Conservation (phyloP, 1,140 invertebrate species). For the Drosophila pachea region DNA sequence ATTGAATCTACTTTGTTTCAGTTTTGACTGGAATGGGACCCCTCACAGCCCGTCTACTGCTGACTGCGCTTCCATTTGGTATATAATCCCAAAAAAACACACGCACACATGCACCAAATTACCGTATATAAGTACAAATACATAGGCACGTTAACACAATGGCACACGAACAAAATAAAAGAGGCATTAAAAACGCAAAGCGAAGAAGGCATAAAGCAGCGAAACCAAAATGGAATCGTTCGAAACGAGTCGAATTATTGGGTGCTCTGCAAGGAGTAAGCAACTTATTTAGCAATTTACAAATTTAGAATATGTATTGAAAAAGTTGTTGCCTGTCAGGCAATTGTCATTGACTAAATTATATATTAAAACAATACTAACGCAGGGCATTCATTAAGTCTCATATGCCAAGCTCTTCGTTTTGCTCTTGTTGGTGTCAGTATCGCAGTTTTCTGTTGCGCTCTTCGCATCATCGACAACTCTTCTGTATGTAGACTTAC, state of each 20-base stretch:
- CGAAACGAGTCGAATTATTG: not conserved
- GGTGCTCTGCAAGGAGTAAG: conserved; percentile 18
- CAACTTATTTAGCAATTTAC: not conserved
- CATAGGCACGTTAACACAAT: conserved; percentile 28
- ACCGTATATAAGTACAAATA: not conserved
- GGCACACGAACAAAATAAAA: conserved; percentile 53
- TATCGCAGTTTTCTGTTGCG: conserved; percentile 32
- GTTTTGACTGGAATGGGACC: conserved; percentile 14
- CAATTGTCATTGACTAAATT: not conserved
- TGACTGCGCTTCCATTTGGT: conserved; percentile 9
- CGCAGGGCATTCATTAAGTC: conserved; percentile 1
- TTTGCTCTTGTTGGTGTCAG: conserved; percentile 27
- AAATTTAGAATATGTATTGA: not conserved
- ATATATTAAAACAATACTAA: not conserved
- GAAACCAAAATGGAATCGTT: conserved; percentile 19
- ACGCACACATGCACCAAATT: not conserved
- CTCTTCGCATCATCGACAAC: conserved; percentile 51
- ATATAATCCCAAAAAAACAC: conserved; percentile 38
- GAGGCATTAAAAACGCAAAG: conserved; percentile 49
- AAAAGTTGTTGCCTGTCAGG: not conserved
- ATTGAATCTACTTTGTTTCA: conserved; percentile 19
- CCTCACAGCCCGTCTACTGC: conserved; percentile 2
- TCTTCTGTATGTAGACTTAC: conserved; percentile 23
- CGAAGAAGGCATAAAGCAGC: conserved; percentile 27
- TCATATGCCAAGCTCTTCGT: not conserved